Evolutionary conservation across 1,140 invertebrate genomes (phyloP).

Genomic region (Melanaphis sacchari): DNA sequence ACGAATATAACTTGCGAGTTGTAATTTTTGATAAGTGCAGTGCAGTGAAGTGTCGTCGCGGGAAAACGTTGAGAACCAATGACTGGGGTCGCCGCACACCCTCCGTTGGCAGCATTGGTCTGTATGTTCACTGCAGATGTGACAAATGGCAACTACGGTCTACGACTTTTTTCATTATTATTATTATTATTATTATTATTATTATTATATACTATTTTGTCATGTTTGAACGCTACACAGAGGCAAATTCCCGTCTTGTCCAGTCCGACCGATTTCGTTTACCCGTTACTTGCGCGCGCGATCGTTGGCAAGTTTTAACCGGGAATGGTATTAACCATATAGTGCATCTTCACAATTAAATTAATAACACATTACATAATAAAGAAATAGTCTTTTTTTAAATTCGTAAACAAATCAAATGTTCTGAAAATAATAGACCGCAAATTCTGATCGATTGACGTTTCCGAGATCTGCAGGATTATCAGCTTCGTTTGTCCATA

Average conservation of each 20-base stretch:
- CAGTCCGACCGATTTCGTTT: background rate
- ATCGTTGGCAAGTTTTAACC: background rate
- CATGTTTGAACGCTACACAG: background rate
- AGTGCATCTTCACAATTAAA: background rate
- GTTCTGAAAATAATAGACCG: background rate
- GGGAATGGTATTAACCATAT: background rate
- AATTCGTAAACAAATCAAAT: background rate
- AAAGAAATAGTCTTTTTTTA: background rate
- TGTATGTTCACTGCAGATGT: conserved; percentile 33
- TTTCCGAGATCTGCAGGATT: background rate
- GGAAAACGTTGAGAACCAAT: conserved; percentile 44
- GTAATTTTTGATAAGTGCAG: too few relatives aligned
- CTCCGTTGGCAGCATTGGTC: conserved; percentile 55
- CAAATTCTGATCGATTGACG: background rate
- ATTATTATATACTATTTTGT: background rate
- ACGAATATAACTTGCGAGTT: too few relatives aligned
- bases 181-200: conserved; percentile 29
- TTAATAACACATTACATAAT: too few relatives aligned
- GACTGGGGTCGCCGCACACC: conserved; percentile 27
- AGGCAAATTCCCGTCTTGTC: background rate
- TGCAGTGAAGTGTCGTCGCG: background rate
- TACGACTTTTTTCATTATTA: conserved; percentile 20
- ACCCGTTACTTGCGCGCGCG: background rate
- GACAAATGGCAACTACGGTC: conserved; percentile 57
- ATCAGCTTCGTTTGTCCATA: background rate